phyloP scores from a whole-genome alignment of 2,113 vertebrate genomes.

The Forbesichthys agassizii region DNA sequence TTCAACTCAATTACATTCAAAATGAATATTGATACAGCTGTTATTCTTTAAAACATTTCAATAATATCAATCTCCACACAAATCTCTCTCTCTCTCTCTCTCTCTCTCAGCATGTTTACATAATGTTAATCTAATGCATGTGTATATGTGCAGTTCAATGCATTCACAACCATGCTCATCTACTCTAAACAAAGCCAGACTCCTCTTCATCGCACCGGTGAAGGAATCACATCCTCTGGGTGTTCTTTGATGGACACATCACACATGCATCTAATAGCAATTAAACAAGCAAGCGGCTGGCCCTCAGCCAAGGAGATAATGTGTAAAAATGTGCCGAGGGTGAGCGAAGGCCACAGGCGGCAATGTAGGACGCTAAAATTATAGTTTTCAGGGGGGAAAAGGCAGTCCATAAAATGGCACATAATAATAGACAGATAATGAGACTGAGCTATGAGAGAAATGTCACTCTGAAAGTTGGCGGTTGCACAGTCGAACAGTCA shows the following conservation, averaged over 20 bases:
- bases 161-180: too few relatives aligned
- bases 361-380: slow-evolving; percentile 18
- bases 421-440: slow-evolving; percentile 25
- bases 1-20: background rate
- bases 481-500: background rate
- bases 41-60: too few relatives aligned
- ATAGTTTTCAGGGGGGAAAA: background rate
- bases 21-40: too few relatives aligned
- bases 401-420: background rate
- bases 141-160: background rate
- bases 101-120: background rate
- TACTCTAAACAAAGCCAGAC: too few relatives aligned
- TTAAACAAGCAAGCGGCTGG: slow-evolving; percentile 67
- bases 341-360: slow-evolving; percentile 38
- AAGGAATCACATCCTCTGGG: slow-evolving; percentile 25
- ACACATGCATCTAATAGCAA: slow-evolving; percentile 64
- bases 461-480: slow-evolving; percentile 13
- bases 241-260: slow-evolving; percentile 60
- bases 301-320: slow-evolving; percentile 67
- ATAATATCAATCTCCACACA: background rate
- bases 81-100: background rate
- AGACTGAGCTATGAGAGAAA: slow-evolving; percentile 38
- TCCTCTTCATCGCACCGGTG: slow-evolving; percentile 15
- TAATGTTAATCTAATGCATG: background rate
- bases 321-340: slow-evolving; percentile 47